Conservation (phyloP, 2,113 vertebrate species). For the Zosterops pallidus region DNA sequence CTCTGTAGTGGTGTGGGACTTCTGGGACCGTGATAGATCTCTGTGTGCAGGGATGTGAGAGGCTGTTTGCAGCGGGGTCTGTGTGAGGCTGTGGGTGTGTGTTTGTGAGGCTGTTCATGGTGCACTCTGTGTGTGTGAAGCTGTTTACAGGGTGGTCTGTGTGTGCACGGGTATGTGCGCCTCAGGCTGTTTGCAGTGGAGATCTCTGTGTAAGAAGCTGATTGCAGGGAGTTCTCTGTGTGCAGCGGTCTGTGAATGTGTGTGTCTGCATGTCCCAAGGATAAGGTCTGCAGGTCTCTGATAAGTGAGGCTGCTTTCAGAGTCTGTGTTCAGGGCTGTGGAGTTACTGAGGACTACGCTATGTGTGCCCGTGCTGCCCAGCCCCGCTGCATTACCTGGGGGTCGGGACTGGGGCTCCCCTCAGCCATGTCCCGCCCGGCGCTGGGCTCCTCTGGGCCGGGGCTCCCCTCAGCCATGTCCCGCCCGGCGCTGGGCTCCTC, state of each 20-base stretch:
- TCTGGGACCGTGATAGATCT: not conserved
- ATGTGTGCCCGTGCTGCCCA: not conserved
- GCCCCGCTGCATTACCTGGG: not conserved
- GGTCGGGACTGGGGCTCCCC: not conserved
- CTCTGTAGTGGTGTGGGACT: not conserved
- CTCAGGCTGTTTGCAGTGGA: no score
- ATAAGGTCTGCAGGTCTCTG: not conserved
- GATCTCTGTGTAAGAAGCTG: not conserved
- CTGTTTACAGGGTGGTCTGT: not conserved
- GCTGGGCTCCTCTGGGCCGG: fast-evolving
- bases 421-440: not conserved
- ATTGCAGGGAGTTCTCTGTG: not conserved
- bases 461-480: not conserved
- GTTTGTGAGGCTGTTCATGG: no score
- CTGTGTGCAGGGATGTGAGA: not conserved
- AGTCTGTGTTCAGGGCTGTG: not conserved
- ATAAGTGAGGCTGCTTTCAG: not conserved
- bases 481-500: not conserved
- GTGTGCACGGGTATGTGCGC: not conserved
- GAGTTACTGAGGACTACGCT: no score
- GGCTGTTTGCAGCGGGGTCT: fast-evolving
- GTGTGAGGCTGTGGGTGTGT: not conserved
- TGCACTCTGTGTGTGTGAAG: not conserved
- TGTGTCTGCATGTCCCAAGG: not conserved
- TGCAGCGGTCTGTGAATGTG: not conserved